A percentile compares a stretch with the other conserved stretches of the same genome.
These are phyloP conservation scores for Tinamus major DNA, from an alignment of 2,797 vertebrate species.

Conservation along the genomic window DNA sequence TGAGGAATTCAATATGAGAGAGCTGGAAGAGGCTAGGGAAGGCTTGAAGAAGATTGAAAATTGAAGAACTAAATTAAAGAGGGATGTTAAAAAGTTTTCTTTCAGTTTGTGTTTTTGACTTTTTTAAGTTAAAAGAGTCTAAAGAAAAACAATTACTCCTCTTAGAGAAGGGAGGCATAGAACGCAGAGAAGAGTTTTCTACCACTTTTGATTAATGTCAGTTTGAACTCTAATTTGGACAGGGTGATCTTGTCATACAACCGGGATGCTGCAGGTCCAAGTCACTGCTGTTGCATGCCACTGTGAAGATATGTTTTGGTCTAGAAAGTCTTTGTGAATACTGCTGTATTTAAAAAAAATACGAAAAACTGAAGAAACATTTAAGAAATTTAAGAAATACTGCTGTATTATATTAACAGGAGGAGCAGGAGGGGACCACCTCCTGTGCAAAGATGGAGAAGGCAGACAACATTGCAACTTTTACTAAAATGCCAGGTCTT, in stretches of 20 bases:
- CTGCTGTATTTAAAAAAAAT: background rate
- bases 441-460: background rate
- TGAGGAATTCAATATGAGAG: background rate
- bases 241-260: background rate
- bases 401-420: background rate
- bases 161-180: background rate
- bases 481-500: slow-evolving; percentile 14
- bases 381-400: background rate
- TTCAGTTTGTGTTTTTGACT: background rate
- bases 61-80: background rate
- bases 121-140: background rate
- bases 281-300: background rate
- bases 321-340: background rate
- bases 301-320: background rate
- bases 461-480: background rate
- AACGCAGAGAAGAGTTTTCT: background rate
- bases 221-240: background rate
- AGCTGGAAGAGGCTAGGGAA: background rate
- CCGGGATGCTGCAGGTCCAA: background rate
- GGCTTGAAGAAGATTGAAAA: background rate
- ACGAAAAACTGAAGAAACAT: too few relatives aligned
- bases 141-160: background rate
- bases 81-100: background rate
- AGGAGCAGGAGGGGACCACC: background rate
- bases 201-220: background rate